Percentiles rank a stretch among this genome's conserved stretches.
These are phyloP conservation scores for Patella vulgata DNA, from an alignment of 1,140 invertebrate species.

Conservation along the genomic window DNA sequence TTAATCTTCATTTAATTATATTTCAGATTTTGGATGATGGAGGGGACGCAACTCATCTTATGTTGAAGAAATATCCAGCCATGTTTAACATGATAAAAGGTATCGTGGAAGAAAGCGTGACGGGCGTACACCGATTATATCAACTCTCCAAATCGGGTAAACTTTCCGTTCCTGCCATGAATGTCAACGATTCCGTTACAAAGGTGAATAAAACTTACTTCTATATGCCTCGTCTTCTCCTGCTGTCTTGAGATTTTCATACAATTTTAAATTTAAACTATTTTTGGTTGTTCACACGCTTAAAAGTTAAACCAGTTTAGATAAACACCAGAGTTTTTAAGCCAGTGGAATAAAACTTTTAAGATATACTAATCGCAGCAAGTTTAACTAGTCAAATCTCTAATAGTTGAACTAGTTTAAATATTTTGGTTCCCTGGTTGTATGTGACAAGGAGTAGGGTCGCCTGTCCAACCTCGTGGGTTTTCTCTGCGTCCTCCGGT, in stretches of 20 bases:
- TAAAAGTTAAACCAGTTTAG: too few species aligned
- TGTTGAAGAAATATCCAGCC: constrained; percentile 95
- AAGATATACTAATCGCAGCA: too few species aligned
- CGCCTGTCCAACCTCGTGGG: too few species aligned
- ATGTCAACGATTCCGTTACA: constrained; percentile 98
- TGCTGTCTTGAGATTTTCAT: background rate
- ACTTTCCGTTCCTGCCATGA: constrained; percentile 97
- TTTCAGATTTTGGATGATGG: constrained; percentile 92
- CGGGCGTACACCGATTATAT: constrained; percentile 95
- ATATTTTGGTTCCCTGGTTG: too few species aligned
- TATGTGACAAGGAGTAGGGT: too few species aligned
- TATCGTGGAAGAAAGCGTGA: constrained; percentile 98
- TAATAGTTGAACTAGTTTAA: too few species aligned
- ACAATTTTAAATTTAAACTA: background rate
- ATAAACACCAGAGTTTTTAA: too few species aligned
- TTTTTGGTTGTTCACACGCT: too few species aligned
- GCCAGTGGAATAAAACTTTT: too few species aligned
- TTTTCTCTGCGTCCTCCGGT: too few species aligned
- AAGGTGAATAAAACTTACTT: constrained; percentile 75
- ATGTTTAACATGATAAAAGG: constrained; percentile 97
- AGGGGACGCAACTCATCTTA: constrained; percentile 95
- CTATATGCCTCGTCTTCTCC: background rate
- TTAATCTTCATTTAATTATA: background rate
- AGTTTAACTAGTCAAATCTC: too few species aligned
- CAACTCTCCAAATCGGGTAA: constrained; percentile 95